Conservation (phyloP, 2,797 vertebrate species). For the Orestias chungarensis region DNA sequence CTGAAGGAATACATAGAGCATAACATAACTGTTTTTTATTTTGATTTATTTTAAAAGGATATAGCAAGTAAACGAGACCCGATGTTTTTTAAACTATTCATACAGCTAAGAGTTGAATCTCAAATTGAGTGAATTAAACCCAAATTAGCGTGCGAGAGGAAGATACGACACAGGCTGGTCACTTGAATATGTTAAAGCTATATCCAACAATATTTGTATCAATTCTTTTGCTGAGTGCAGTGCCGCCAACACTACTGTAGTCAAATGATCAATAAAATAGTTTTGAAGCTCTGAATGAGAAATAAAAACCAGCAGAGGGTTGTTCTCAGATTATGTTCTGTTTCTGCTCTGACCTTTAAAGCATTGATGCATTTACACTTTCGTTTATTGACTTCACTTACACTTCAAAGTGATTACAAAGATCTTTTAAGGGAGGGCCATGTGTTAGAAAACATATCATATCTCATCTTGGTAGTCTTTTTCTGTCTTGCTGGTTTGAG, state of each 20-base stretch:
- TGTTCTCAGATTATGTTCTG: background rate
- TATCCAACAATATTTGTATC: background rate
- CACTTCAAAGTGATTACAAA: background rate
- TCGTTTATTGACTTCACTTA: background rate
- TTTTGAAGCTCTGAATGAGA: background rate
- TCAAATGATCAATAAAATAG: conserved; percentile 1
- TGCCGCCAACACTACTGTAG: background rate
- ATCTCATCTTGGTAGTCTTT: background rate
- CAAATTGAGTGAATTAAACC: background rate
- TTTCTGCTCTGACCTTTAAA: background rate
- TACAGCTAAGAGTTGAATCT: no score
- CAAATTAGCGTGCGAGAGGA: background rate
- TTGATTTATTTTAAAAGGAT: no score
- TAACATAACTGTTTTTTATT: no score
- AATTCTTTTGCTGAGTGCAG: background rate
- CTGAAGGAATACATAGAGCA: no score
- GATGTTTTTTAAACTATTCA: no score
- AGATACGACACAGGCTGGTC: background rate
- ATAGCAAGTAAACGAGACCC: no score
- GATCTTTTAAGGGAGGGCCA: background rate
- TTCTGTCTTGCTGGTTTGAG: background rate
- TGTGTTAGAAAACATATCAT: background rate
- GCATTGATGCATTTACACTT: background rate
- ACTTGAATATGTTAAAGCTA: background rate
- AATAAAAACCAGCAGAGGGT: background rate